Base-by-base conservation (phyloP, 2,113 vertebrate species). In the Platichthys stellatus region DNA sequence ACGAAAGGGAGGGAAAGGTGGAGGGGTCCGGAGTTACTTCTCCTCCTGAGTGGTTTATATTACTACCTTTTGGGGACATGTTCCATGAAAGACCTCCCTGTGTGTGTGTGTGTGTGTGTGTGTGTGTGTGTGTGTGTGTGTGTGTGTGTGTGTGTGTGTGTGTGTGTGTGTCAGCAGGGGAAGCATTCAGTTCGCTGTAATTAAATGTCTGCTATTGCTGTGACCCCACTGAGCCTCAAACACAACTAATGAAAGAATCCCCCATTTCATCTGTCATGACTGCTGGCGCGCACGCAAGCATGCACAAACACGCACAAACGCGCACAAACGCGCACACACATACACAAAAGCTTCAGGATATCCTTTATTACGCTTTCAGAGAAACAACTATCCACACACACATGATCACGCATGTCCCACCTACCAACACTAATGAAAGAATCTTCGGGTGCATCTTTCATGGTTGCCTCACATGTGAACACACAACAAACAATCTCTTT, bases 231-330 rank as follows among this genome's bases (percentile, higher is more conserved):
- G 86, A 78, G 87, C 83, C 80, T 87, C 86, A 90, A 90, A 88
- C 72, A 78, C 76, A 88, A 81, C 86, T 90, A 90, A 92, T 90
- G 85, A 91, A 91, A 93, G 80, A 86, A 87, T 79, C 84, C 73
- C 77, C 84, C 66, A 18, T 88, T 90, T 86, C 87, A 92, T 89
- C 82, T 85, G 76, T 83, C 82, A 78, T 64, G 57, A 21, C 77
- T 78, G 56, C 61, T 58, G 0, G 18, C 47, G 18, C 47, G 17
- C 15, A 49, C n/a, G 23, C 24, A 24, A 24, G 24, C 24, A 24
- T 24, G 24, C 51, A 38, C 35, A 47, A 54, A 45, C 45, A 45
- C 35, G 28, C 31, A 35, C 31, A 8, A 5, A 35, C 31, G 7
- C 35, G 28, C 31, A 35, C 31, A 8, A 5, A 35, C 31, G 7